phyloP scores from a whole-genome alignment of 2,888 invertebrate genomes.

The Kryphioiulus occultus region DNA sequence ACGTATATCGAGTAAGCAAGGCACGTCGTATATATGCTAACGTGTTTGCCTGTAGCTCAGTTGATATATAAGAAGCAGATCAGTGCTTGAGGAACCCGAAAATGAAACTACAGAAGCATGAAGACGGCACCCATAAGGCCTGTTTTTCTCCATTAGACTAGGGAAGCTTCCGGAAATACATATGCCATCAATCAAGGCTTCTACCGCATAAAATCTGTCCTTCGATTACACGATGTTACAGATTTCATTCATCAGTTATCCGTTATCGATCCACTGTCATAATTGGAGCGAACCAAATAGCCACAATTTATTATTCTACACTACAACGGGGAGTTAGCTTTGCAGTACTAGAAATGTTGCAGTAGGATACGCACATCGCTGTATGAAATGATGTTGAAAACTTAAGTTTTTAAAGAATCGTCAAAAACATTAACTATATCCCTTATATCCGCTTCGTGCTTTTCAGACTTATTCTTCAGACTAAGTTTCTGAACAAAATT shows the following conservation, averaged over 20 bases:
- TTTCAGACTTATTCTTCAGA: no score
- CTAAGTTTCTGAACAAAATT: no score
- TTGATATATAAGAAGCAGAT: background rate
- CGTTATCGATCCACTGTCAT: constrained; percentile 6
- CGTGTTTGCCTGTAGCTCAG: background rate
- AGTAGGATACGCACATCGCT: no score
- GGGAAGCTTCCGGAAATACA: background rate
- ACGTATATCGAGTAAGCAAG: background rate
- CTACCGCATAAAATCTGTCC: background rate
- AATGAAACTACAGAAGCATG: constrained; percentile 6
- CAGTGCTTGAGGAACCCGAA: background rate
- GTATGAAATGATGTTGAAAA: no score
- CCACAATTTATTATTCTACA: background rate
- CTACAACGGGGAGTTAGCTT: background rate
- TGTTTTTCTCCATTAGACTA: background rate
- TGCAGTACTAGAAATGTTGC: background rate
- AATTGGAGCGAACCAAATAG: constrained; percentile 18
- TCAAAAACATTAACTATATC: no score
- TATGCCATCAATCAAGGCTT: background rate
- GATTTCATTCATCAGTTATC: background rate
- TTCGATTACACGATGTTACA: background rate
- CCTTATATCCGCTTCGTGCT: no score
- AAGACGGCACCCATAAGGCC: background rate
- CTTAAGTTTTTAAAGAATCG: no score
- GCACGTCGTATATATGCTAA: background rate